Evolutionary conservation across 2,797 vertebrate genomes (phyloP).

Genomic region (Coracias cyanogaster): DNA sequence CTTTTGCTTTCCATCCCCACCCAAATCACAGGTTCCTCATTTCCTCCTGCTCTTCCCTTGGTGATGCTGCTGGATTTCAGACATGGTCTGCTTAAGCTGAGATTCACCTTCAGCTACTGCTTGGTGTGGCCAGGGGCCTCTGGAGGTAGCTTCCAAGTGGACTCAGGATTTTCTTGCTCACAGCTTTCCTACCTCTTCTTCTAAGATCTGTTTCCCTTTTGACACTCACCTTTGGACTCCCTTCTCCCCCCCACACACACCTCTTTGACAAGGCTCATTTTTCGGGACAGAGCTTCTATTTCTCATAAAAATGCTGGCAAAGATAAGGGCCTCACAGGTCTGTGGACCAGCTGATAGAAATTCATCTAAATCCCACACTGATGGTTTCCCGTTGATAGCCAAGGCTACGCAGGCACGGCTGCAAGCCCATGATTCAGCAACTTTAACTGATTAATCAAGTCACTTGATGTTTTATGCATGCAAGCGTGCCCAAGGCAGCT

Average conservation of each 20-base stretch:
- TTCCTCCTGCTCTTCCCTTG: background rate
- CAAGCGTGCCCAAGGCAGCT: conserved; percentile 47
- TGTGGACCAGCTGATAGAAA: conserved; percentile 11
- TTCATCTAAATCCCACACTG: conserved; percentile 6
- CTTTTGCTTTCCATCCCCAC: background rate
- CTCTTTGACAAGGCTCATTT: background rate
- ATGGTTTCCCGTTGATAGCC: background rate
- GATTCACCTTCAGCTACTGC: background rate
- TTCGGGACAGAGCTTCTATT: background rate
- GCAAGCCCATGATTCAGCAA: conserved; percentile 64
- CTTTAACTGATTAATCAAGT: conserved; percentile 55
- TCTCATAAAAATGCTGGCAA: background rate
- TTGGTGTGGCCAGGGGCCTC: background rate
- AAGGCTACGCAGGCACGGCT: background rate
- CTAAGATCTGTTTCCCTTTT: background rate
- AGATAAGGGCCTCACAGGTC: background rate
- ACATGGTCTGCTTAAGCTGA: background rate
- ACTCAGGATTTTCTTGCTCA: background rate
- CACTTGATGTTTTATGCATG: conserved; percentile 53
- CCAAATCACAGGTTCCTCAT: rapidly evolving
- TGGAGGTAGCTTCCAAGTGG: background rate
- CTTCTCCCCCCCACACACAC: background rate
- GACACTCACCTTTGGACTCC: background rate
- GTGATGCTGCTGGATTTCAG: background rate
- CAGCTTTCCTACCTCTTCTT: background rate